phyloP scores from a whole-genome alignment of 2,888 invertebrate species.

The Thereva nobilitata region DNA sequence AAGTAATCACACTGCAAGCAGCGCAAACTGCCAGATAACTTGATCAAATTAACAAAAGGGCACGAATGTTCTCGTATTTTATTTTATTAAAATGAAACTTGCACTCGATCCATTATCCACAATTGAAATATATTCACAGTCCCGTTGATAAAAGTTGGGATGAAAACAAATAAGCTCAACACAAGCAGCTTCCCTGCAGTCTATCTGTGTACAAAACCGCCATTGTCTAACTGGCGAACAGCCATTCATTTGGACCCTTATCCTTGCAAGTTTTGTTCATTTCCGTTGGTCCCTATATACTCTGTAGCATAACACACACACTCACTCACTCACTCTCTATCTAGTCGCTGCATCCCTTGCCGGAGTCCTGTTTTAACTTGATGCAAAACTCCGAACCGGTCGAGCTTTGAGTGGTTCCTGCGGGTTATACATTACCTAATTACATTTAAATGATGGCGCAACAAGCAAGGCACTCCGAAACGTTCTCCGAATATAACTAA shows the following conservation, averaged over 20 bases:
- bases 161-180: constrained; percentile 37
- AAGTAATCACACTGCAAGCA: constrained; percentile 28
- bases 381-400: constrained; percentile 4
- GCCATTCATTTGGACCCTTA: constrained; percentile 38
- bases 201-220: constrained; percentile 8
- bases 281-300: constrained; percentile 28
- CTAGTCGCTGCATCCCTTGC: no score
- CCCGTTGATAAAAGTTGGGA: constrained; percentile 27
- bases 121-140: constrained; percentile 37
- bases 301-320: not conserved
- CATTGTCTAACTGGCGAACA: constrained; percentile 33
- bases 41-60: constrained; percentile 36
- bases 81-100: constrained; percentile 37
- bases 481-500: constrained; percentile 27
- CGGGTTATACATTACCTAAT: constrained; percentile 44
- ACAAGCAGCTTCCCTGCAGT: constrained; percentile 9
- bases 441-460: constrained; percentile 47
- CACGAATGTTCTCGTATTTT: constrained; percentile 22
- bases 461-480: constrained; percentile 42
- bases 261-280: constrained; percentile 36
- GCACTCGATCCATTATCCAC: constrained; percentile 38
- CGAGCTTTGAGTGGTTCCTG: constrained; percentile 30
- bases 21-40: constrained; percentile 34
- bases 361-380: not conserved
- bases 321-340: no score